Evolutionary conservation across 2,113 vertebrate genomes (phyloP).

Genomic region (Cyanistes caeruleus): DNA sequence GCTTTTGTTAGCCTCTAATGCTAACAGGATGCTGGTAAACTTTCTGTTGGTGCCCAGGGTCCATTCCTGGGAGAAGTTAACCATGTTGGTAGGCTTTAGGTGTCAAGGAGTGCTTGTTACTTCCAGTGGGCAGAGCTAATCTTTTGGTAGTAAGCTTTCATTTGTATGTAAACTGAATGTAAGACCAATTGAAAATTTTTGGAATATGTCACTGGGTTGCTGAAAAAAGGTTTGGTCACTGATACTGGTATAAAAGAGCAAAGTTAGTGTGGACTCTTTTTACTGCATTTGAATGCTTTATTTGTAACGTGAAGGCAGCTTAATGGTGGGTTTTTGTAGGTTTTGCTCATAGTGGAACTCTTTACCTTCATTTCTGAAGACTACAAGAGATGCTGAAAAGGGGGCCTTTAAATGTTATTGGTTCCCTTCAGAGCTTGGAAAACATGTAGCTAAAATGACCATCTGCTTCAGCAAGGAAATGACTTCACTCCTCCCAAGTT

Average conservation of each 20-base stretch:
- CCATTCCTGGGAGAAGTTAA: background rate
- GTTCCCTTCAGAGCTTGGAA: background rate
- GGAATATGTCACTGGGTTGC: background rate
- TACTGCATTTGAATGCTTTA: background rate
- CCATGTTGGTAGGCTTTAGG: background rate
- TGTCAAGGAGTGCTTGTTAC: background rate
- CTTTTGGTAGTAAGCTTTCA: background rate
- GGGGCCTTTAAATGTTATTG: background rate
- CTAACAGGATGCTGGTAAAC: background rate
- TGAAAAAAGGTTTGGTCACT: background rate
- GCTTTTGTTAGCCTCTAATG: background rate
- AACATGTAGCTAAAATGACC: background rate
- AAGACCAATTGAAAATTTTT: background rate
- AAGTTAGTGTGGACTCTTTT: background rate
- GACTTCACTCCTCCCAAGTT: background rate
- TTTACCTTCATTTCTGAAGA: background rate
- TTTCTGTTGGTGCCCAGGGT: background rate
- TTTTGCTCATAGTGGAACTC: background rate
- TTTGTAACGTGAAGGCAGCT: background rate
- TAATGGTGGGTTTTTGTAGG: background rate
- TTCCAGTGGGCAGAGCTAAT: background rate
- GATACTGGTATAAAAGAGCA: background rate
- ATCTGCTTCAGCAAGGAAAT: slow-evolving; percentile 1
- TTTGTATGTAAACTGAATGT: background rate
- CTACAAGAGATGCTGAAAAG: background rate